These are phyloP conservation scores for Corvus cornix DNA, from an alignment of 2,113 vertebrate species.

Conservation along the genomic window DNA sequence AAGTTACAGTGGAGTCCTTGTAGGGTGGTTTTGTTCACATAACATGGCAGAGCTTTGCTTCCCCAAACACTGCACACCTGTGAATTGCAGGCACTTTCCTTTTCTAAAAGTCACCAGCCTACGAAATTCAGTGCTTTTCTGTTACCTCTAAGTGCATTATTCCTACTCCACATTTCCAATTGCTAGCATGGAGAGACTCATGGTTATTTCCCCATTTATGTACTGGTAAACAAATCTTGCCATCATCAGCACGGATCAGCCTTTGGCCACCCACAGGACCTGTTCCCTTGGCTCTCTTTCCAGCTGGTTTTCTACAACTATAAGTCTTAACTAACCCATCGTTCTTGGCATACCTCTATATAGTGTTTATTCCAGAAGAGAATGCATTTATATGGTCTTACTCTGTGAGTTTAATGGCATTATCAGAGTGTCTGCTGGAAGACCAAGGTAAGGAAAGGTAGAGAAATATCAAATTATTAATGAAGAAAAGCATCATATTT, in stretches of 20 bases:
- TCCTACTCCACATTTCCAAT: background rate
- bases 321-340: background rate
- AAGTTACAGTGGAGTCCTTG: background rate
- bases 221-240: background rate
- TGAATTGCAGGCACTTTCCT: background rate
- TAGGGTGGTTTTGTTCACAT: background rate
- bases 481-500: fast-evolving
- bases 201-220: background rate
- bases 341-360: background rate
- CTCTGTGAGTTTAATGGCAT: background rate
- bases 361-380: background rate
- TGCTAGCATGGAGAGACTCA: background rate
- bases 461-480: background rate
- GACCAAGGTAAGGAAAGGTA: background rate
- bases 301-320: background rate
- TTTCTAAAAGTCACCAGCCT: background rate
- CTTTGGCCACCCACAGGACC: background rate
- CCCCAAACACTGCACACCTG: background rate
- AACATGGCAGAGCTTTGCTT: background rate
- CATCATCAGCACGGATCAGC: background rate
- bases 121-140: background rate
- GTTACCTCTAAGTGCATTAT: background rate
- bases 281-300: background rate
- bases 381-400: background rate
- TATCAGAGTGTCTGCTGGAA: background rate